A percentile compares a stretch with the other conserved stretches of the same genome.
Conservation (phyloP, 2,888 invertebrate species). For the Drosophila picticornis region DNA sequence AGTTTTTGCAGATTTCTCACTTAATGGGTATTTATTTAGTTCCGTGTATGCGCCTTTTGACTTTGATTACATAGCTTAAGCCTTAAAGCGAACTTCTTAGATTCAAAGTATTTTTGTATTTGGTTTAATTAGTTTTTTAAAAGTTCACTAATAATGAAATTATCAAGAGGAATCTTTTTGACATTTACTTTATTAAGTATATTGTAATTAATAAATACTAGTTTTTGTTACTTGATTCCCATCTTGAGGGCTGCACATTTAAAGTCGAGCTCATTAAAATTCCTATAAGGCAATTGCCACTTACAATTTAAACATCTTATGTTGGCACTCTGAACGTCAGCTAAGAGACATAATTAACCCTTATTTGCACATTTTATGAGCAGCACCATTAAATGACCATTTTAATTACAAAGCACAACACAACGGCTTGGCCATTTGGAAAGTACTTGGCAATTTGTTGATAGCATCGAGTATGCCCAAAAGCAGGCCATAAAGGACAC, state of each 20-base stretch:
- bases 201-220: not conserved
- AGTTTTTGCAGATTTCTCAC: constrained; percentile 18
- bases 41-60: not conserved
- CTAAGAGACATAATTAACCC: constrained; percentile 80
- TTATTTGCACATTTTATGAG: constrained; percentile 83
- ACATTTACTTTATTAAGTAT: not conserved
- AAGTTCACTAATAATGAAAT: not conserved
- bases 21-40: constrained; percentile 23
- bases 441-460: constrained; percentile 56
- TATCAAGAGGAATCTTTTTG: not conserved
- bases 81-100: not conserved
- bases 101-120: not conserved
- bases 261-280: constrained; percentile 56
- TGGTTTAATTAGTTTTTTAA: not conserved
- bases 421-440: constrained; percentile 52
- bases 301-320: constrained; percentile 59
- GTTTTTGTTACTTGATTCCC: not conserved
- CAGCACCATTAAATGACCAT: constrained; percentile 77
- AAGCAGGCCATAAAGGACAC: constrained; percentile 38
- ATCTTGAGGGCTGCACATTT: constrained; percentile 1
- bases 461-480: constrained; percentile 35
- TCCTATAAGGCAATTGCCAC: constrained; percentile 52
- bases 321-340: constrained; percentile 57
- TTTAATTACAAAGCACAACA: constrained; percentile 64
- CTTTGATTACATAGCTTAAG: constrained; percentile 11